Base-by-base conservation (phyloP, 2,888 invertebrate species). In the Busseola fusca region DNA sequence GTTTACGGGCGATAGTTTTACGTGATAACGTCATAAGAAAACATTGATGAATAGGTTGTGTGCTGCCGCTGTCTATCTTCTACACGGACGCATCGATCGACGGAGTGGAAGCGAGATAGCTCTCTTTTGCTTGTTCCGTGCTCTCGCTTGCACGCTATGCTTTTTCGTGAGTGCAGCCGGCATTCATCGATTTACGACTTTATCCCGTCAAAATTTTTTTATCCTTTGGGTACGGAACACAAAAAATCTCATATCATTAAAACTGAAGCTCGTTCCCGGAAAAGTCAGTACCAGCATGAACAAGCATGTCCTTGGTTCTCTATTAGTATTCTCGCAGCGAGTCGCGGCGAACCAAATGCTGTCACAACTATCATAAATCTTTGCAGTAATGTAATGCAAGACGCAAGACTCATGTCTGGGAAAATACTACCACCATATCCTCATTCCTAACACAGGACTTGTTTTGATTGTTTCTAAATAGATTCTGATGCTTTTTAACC, bases 201-300 rank as follows among this genome's bases (percentile, higher is more conserved):
- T n/a, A n/a, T n/a, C n/a, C n/a, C n/a, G n/a, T n/a, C n/a, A n/a
- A n/a, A n/a, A n/a, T n/a, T n/a, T n/a, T n/a, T n/a, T n/a, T n/a
- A n/a, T n/a, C 34, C 7, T 34, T 34, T 34, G 34, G 34, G 7
- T 34, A 34, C 34, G 34, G 3, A 6, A 34, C 5, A 50, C 0
- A n/a, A 50, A 50, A 50, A 50, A n/a, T 50, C 50, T 50, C 50
- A 50, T n/a, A 50, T 14, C 9, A 73, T 72, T 45, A 21, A 62
- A 73, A 73, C 54, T 73, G 45, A 73, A 72, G 18, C 72, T 62
- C 7, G 27, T 67, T 74, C 76, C 76, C 40, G 76, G 68, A 74
- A 75, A 48, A 60, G 0, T 0, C 27, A 0, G 0, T 1, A 18
- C 1, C 14, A 9, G 74, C 40, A 75, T 74, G 67, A 68, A 34